phyloP scores from a whole-genome alignment of 1,140 invertebrate genomes.

The Arion vulgaris region DNA sequence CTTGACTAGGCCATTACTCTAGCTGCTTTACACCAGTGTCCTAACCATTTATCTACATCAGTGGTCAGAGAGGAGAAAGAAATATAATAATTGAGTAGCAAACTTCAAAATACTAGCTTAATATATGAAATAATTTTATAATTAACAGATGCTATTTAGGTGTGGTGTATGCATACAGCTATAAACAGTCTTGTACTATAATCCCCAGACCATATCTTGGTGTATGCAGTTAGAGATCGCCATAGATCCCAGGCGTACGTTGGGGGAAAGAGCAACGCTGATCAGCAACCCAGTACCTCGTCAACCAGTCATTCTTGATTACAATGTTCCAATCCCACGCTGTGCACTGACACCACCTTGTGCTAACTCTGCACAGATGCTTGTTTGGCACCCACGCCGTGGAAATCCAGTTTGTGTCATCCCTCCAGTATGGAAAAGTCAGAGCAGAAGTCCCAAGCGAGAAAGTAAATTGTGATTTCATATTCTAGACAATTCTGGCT shows the following conservation, averaged over 20 bases:
- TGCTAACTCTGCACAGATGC: constrained; percentile 72
- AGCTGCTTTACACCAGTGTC: no score
- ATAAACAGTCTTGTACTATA: not conserved
- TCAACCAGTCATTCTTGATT: constrained; percentile 66
- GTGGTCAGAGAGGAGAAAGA: no score
- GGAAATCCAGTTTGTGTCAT: constrained; percentile 64
- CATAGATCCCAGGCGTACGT: constrained; percentile 63
- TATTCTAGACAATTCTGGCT: not conserved
- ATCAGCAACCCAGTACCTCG: constrained; percentile 61
- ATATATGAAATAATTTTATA: no score
- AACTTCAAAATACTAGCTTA: no score
- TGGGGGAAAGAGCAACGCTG: constrained; percentile 65
- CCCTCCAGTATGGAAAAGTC: constrained; percentile 65
- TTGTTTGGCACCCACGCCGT: constrained; percentile 67
- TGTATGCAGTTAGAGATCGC: constrained; percentile 70
- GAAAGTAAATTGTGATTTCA: constrained; percentile 55
- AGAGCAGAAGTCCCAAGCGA: constrained; percentile 54
- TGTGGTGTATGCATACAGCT: no score
- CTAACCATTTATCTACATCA: no score
- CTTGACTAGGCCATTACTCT: no score
- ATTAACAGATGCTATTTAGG: no score
- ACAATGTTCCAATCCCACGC: constrained; percentile 64
- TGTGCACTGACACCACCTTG: constrained; percentile 71
- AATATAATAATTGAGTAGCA: no score
- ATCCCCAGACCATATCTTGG: constrained; percentile 64